These are phyloP conservation scores for Mustelus asterias DNA, from an alignment of 2,113 vertebrate genomes.

Conservation along the genomic window DNA sequence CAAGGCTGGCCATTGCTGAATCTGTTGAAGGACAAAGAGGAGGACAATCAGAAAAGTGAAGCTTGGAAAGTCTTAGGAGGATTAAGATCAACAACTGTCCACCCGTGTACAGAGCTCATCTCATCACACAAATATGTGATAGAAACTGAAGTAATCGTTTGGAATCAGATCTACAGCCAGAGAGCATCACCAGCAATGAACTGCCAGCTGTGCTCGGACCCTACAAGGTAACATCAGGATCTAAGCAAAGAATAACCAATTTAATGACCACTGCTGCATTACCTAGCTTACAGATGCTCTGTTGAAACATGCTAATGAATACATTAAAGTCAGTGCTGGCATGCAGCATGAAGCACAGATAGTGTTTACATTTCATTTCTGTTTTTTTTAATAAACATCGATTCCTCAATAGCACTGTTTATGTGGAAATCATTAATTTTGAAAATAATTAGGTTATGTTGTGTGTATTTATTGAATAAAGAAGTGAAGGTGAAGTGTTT, in stretches of 20 bases:
- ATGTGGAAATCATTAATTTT: constrained; percentile 18
- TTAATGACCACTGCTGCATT: background rate
- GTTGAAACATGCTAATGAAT: constrained; percentile 10
- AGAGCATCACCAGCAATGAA: background rate
- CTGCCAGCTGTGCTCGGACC: background rate
- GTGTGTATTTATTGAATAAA: background rate
- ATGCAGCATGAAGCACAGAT: constrained; percentile 15
- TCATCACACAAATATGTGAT: background rate
- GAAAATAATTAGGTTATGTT: constrained; percentile 3
- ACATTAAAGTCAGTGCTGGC: background rate
- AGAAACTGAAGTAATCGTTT: background rate
- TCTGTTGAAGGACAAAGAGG: background rate
- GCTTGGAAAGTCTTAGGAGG: background rate
- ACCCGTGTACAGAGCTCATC: background rate
- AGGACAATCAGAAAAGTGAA: background rate
- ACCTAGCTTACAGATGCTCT: background rate
- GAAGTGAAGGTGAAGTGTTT: background rate
- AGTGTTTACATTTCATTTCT: constrained; percentile 15
- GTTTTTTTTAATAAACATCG: background rate
- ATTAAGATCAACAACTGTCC: background rate
- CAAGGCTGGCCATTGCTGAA: background rate
- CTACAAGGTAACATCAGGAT: background rate
- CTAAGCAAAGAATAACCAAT: background rate
- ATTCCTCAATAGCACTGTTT: background rate
- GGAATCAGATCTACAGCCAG: background rate